phyloP scores from a whole-genome alignment of 2,113 vertebrate genomes.

The Speoplatyrhinus poulsoni region DNA sequence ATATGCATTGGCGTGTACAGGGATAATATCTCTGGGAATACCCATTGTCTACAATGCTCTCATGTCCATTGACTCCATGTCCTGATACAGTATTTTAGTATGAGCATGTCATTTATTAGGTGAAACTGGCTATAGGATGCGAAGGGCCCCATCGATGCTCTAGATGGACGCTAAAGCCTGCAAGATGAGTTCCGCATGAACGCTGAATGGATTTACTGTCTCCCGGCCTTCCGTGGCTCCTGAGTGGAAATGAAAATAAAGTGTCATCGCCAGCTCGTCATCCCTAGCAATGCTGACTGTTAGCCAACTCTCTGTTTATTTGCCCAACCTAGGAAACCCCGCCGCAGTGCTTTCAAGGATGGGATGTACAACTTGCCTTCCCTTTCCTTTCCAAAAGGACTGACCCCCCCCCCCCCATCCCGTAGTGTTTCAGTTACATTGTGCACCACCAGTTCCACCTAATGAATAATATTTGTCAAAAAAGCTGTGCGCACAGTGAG shows the following conservation, averaged over 20 bases:
- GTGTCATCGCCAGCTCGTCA: constrained; percentile 47
- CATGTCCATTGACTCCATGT: background rate
- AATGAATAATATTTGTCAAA: constrained; percentile 57
- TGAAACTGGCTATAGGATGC: background rate
- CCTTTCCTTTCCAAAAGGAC: constrained; percentile 17
- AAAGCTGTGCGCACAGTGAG: constrained; percentile 30
- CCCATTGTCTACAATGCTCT: constrained; percentile 10
- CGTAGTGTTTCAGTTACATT: constrained; percentile 45
- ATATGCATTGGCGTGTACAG: background rate
- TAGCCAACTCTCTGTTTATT: constrained; percentile 49
- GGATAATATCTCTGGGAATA: background rate
- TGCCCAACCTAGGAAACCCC: constrained; percentile 44
- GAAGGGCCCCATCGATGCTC: background rate
- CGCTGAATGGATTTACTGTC: constrained; percentile 56
- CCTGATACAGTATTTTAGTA: too few species aligned
- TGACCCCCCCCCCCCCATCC: background rate
- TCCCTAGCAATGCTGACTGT: constrained; percentile 29
- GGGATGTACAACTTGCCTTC: constrained; percentile 19
- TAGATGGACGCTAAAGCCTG: constrained; percentile 16
- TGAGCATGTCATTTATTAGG: too few species aligned
- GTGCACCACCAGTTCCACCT: constrained; percentile 51
- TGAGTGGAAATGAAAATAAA: constrained; percentile 70
- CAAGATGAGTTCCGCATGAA: constrained; percentile 38
- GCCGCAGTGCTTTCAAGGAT: constrained; percentile 3
- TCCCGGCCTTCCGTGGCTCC: constrained; percentile 20